Evolutionary conservation across 1,140 invertebrate genomes (phyloP).

Genomic region (Sycophila sp.): DNA sequence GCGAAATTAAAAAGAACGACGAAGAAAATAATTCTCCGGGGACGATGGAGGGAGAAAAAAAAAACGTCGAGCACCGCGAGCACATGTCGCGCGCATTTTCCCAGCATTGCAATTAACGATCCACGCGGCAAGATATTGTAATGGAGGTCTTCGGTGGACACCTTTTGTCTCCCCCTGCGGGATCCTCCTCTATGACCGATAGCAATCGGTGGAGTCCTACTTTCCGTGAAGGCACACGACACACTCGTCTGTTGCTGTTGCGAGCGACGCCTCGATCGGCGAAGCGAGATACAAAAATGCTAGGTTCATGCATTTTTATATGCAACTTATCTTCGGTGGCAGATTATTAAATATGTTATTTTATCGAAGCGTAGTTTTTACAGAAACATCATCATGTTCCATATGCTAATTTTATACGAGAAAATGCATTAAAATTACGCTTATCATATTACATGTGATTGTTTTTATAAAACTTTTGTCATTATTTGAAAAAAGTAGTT

Average conservation of each 20-base stretch:
- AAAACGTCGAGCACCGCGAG: neutral
- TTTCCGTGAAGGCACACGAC: neutral
- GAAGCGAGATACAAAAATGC: no score
- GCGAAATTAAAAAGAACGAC: constrained; percentile 42
- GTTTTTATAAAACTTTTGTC: no score
- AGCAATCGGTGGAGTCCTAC: constrained; percentile 17
- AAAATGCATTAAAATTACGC: no score
- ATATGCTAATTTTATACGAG: no score
- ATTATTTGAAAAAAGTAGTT: no score
- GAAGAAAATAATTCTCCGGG: constrained; percentile 37
- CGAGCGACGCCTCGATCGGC: no score
- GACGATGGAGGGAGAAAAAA: constrained; percentile 4
- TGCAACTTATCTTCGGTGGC: no score
- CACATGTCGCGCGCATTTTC: constrained; percentile 22
- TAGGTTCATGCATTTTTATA: no score
- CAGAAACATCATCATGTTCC: no score
- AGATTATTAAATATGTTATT: no score
- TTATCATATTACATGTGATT: no score
- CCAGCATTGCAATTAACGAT: constrained; percentile 29
- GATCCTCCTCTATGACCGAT: neutral
- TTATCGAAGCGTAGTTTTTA: no score
- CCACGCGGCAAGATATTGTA: neutral
- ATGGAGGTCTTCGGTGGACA: neutral
- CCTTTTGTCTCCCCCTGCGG: constrained; percentile 39
- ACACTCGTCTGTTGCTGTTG: neutral